Conservation (phyloP, 2,113 vertebrate genomes). For the Plotosus lineatus region DNA sequence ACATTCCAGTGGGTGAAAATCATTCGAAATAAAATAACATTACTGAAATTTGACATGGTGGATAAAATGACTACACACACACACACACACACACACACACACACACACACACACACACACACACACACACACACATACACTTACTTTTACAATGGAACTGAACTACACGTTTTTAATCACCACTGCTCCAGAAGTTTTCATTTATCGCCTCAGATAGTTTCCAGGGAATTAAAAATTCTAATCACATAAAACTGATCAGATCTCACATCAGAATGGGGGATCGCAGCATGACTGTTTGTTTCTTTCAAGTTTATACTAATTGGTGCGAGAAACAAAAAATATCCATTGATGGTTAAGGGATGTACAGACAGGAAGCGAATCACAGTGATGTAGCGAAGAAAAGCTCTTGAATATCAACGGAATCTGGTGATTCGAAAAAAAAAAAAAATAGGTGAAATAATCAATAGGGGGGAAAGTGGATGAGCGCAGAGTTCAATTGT, state of each 20-base stretch:
- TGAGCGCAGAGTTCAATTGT: too few relatives aligned
- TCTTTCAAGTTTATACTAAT: not conserved
- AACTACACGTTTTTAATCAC: not conserved
- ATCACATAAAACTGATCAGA: not conserved
- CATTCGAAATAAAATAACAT: slow-evolving; percentile 14
- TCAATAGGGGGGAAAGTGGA: too few relatives aligned
- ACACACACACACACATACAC: not conserved
- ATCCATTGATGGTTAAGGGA: too few relatives aligned
- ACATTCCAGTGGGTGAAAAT: slow-evolving; percentile 12
- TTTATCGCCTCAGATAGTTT: not conserved
- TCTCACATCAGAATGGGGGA: not conserved
- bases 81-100: not conserved
- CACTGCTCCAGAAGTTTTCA: not conserved
- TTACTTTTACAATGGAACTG: not conserved
- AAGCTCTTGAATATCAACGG: too few relatives aligned
- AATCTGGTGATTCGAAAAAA: too few relatives aligned
- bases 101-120: not conserved
- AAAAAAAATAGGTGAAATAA: too few relatives aligned
- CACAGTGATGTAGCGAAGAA: too few relatives aligned
- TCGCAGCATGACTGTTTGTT: not conserved
- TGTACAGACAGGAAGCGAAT: too few relatives aligned
- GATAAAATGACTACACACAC: not conserved
- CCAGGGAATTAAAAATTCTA: not conserved
- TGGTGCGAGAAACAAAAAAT: not conserved
- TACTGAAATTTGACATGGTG: slow-evolving; percentile 1